Evolutionary conservation across 2,888 invertebrate species (phyloP), one percentile per base, ranked within the genome.

Genomic region (Sesia apiformis): DNA sequence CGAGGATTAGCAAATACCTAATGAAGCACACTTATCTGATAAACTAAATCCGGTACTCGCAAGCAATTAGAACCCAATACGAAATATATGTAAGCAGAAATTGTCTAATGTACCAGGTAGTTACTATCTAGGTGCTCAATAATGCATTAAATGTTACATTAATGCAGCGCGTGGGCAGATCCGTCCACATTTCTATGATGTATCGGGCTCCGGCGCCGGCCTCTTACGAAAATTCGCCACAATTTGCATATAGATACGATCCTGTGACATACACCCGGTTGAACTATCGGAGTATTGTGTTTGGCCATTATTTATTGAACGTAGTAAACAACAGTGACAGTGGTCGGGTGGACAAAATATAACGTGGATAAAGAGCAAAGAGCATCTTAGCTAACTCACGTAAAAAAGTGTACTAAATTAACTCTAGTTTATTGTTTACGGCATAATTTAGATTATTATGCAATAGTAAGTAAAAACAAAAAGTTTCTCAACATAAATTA

Each of bases 131-230:
- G 50, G 57, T 57, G 58, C 60, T 58, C 60, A 60, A 58, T 54
- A 58, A 54, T 76, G 76, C 76, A 78, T 83, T 79, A 76, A 78
- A 80, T 65, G 72, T 67, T 62, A 74, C 74, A 75, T 78, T 76
- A 78, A 72, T 69, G 70, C 60, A 53, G 61, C 61, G 84, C 85
- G 88, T 88, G 84, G 88, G 88, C 74, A 59, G 82, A 71, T 74
- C 77, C 83, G 86, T 85, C 85, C 82, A 84, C 86, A 84, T 85
- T 83, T 80, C 80, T 82, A 86, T 88, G 88, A 88, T 87, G 85
- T 78, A 88, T 87, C 80, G 87, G 74, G 76, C 75, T 66, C 73
- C 70, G 74, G 74, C 75, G 75, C 74, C 72, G 69, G 69, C 66
- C 68, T 66, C 78, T 87, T 85, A 82, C 86, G 84, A 85, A 88